Percentiles rank a stretch among this genome's conserved stretches.
Conservation (phyloP, 2,888 invertebrate species). For the Drosophila pseudotakahashii region DNA sequence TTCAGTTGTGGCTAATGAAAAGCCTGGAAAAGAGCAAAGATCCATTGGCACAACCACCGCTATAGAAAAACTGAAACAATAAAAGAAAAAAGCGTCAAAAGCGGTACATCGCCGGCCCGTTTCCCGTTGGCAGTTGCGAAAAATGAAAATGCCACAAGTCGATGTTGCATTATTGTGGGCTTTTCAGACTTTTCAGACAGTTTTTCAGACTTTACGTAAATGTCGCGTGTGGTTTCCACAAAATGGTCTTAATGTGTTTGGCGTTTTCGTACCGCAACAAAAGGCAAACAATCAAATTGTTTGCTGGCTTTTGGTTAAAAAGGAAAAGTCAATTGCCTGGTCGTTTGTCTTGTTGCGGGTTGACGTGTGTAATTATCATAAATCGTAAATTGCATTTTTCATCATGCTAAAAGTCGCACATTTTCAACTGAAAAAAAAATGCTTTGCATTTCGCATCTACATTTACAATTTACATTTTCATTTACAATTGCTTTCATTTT, state of each 20-base stretch:
- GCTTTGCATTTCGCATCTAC: constrained; percentile 61
- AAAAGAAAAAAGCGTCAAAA: constrained; percentile 39
- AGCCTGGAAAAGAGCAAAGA: constrained; percentile 38
- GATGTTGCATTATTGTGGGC: constrained; percentile 41
- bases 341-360: constrained; percentile 28
- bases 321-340: constrained; percentile 75
- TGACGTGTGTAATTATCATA: constrained; percentile 76
- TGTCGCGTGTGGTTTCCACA: constrained; percentile 58
- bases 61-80: constrained; percentile 55
- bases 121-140: constrained; percentile 44
- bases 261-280: constrained; percentile 30
- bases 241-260: constrained; percentile 40
- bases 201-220: constrained; percentile 60
- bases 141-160: constrained; percentile 51
- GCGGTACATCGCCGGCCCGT: constrained; percentile 61
- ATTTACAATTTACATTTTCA: constrained; percentile 55
- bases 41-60: constrained; percentile 51
- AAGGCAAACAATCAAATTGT: constrained; percentile 63
- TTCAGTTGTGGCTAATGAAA: constrained; percentile 69
- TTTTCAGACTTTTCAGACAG: constrained; percentile 40
- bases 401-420: constrained; percentile 76
- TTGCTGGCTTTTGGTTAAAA: constrained; percentile 46
- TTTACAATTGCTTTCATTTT: constrained; percentile 49
- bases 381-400: constrained; percentile 69
- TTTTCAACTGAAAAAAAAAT: constrained; percentile 63